Percentiles rank a stretch among this genome's conserved stretches.
Evolutionary conservation across 2,113 vertebrate genomes (phyloP).

Genomic region (Hyperopisus bebe): DNA sequence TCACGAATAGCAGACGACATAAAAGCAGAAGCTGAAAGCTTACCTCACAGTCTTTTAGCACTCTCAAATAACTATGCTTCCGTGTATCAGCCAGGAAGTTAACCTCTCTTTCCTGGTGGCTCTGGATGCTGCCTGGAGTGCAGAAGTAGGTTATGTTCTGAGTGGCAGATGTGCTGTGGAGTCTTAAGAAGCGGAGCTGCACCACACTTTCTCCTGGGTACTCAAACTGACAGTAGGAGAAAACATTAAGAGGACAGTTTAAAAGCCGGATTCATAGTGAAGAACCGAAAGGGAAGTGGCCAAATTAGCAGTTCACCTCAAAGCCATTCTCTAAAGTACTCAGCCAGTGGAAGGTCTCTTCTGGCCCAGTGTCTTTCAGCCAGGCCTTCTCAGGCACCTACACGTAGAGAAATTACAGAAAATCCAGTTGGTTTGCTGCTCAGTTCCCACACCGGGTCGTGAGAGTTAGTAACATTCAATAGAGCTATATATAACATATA

Average conservation of each 20-base stretch:
- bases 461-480: not conserved
- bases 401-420: not conserved
- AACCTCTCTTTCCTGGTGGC: constrained; percentile 47
- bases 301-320: constrained; percentile 47
- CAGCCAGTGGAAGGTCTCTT: constrained; percentile 65
- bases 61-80: constrained; percentile 59
- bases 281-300: accelerated
- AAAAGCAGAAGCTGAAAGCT: constrained; percentile 16
- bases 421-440: not conserved
- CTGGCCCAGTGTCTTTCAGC: constrained; percentile 53
- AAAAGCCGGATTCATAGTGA: not conserved
- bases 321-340: constrained; percentile 62
- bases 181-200: constrained; percentile 71
- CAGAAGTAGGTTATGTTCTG: constrained; percentile 69
- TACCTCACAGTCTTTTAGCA: constrained; percentile 63
- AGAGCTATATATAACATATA: not conserved
- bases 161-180: constrained; percentile 59
- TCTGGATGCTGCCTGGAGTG: constrained; percentile 29
- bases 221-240: constrained; percentile 53
- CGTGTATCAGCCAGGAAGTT: constrained; percentile 64
- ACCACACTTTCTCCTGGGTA: constrained; percentile 60
- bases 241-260: accelerated
- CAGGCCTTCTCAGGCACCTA: constrained; percentile 69
- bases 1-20: not conserved
- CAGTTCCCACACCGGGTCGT: not conserved